Conservation (phyloP, 2,113 vertebrate species). For the Oxygymnocypris stewartii region DNA sequence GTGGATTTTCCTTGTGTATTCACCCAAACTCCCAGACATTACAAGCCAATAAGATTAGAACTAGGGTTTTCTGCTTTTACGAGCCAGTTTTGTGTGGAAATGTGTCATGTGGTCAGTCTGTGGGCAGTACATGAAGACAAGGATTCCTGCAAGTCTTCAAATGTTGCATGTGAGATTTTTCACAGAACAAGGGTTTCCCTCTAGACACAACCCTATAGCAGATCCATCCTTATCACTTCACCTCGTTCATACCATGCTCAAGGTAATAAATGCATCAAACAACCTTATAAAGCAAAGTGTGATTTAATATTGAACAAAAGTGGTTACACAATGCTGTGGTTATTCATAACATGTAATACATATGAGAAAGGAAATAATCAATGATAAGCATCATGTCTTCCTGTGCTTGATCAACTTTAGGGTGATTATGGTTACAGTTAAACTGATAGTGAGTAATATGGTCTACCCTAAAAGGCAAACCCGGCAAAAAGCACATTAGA, state of each 20-base stretch:
- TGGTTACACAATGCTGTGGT: constrained; percentile 48
- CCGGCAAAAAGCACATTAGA: background rate
- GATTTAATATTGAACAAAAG: constrained; percentile 52
- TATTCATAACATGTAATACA: constrained; percentile 31
- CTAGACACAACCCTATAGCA: background rate
- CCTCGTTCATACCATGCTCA: constrained; percentile 26
- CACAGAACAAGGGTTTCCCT: constrained; percentile 4
- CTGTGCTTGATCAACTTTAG: background rate
- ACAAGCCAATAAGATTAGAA: background rate
- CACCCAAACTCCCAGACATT: background rate
- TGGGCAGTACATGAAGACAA: background rate
- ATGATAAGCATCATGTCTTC: constrained; percentile 1
- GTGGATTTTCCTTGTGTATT: background rate
- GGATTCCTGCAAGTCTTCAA: background rate
- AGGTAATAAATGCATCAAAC: constrained; percentile 49
- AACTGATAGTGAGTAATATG: constrained; percentile 25
- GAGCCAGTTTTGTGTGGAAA: background rate
- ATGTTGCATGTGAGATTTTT: background rate
- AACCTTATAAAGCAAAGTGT: constrained; percentile 48
- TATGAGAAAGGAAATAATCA: constrained; percentile 9
- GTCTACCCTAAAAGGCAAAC: constrained; percentile 17
- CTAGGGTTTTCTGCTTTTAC: background rate
- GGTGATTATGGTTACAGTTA: constrained; percentile 25
- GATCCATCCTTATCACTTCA: constrained; percentile 9
- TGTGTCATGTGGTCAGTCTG: background rate